Conservation (phyloP, 2,113 vertebrate genomes). For the Zeus faber region DNA sequence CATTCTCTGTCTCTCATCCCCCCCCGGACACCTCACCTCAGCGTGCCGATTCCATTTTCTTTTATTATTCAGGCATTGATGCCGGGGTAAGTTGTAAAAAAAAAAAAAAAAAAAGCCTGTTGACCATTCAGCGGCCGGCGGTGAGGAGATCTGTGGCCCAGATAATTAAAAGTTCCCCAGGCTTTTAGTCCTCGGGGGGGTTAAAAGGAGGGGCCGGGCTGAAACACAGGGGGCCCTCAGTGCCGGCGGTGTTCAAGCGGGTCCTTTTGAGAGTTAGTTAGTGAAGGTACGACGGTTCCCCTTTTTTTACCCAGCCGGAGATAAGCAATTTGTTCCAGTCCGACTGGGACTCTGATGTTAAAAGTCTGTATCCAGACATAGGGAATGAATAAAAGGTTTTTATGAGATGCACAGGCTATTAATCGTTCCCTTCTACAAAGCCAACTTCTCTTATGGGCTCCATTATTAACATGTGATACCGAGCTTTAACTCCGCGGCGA, state of each 20-base stretch:
- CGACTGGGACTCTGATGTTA: not conserved
- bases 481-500: too few species aligned
- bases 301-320: not conserved
- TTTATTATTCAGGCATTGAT: constrained; percentile 85
- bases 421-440: too few species aligned
- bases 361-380: not conserved
- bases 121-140: constrained; percentile 83
- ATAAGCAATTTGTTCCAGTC: not conserved
- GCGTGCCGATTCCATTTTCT: constrained; percentile 77
- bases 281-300: too few species aligned
- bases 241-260: constrained; percentile 19
- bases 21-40: constrained; percentile 58
- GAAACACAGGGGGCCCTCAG: constrained; percentile 37
- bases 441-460: too few species aligned
- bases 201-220: constrained; percentile 63
- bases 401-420: too few species aligned
- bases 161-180: constrained; percentile 95
- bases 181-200: constrained; percentile 82
- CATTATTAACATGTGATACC: too few species aligned
- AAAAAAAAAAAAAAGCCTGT: too few species aligned
- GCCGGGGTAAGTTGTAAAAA: constrained; percentile 82
- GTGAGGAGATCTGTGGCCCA: constrained; percentile 67
- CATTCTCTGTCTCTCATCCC: constrained; percentile 53
- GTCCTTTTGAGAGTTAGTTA: constrained; percentile 42
- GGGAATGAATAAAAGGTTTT: too few species aligned